Evolutionary conservation across 1,140 invertebrate species (phyloP).

Genomic region (Bombus confusus): DNA sequence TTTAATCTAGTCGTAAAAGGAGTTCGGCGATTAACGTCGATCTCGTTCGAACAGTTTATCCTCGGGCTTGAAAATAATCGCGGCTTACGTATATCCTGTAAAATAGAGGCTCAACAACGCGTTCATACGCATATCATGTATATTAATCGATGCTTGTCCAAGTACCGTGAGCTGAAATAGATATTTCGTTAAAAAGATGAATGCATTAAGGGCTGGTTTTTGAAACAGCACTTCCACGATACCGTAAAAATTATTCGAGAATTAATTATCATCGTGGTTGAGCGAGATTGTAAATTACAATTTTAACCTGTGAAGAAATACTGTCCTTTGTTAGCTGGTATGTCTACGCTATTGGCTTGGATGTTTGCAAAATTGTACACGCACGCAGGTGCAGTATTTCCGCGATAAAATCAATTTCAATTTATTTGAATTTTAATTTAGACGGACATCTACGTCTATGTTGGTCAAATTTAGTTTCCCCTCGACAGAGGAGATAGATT

Average conservation of each 20-base stretch:
- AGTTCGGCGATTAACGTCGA: neutral
- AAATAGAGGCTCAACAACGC: neutral
- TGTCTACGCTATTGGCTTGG: too few relatives aligned
- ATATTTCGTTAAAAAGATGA: neutral
- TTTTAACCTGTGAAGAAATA: too few relatives aligned
- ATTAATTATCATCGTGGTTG: too few relatives aligned
- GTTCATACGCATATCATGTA: neutral
- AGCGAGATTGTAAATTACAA: too few relatives aligned
- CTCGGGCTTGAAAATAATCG: neutral
- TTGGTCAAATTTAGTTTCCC: neutral
- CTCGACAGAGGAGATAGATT: neutral
- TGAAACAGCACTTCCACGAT: too few relatives aligned
- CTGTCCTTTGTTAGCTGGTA: too few relatives aligned
- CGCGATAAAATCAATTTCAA: too few relatives aligned
- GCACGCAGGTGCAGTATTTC: too few relatives aligned
- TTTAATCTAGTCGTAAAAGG: conserved; percentile 16
- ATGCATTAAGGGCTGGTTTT: neutral
- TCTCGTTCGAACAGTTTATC: neutral
- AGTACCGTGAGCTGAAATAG: neutral
- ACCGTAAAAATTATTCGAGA: too few relatives aligned
- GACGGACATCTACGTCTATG: neutral
- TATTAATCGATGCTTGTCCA: neutral
- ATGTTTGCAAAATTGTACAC: too few relatives aligned
- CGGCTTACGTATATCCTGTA: neutral
- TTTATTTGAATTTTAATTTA: too few relatives aligned